These are phyloP conservation scores for Pseudochirops corinnae DNA, from an alignment of 2,797 vertebrate species.

Conservation along the genomic window DNA sequence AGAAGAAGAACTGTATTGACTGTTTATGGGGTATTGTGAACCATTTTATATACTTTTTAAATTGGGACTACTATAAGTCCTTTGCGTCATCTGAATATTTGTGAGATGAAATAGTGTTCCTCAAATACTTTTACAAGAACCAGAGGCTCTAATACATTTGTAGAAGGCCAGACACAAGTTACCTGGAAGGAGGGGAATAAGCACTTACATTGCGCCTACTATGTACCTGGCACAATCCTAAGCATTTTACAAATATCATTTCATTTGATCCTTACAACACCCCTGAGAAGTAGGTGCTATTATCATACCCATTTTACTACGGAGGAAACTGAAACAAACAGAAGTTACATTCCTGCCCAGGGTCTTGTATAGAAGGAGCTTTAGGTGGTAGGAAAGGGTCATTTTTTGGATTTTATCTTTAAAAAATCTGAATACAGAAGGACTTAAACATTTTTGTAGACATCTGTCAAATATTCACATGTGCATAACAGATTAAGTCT, in stretches of 20 bases:
- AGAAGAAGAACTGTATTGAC: background rate
- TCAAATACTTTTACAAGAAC: background rate
- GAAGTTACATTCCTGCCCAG: background rate
- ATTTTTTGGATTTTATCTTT: background rate
- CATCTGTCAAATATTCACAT: background rate
- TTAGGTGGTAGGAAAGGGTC: background rate
- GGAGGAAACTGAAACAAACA: background rate
- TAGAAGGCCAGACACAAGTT: background rate
- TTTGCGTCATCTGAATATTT: background rate
- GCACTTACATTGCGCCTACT: background rate
- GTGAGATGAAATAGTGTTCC: background rate
- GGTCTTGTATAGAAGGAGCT: background rate
- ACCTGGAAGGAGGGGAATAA: background rate
- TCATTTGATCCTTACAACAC: background rate
- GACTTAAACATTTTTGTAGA: background rate
- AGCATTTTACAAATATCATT: background rate
- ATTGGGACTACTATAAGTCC: background rate
- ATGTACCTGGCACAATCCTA: background rate
- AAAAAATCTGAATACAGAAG: background rate
- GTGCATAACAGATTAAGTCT: background rate
- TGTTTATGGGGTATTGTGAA: background rate
- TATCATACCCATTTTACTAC: background rate
- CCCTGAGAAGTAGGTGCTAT: background rate
- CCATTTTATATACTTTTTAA: background rate
- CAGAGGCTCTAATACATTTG: background rate